phyloP scores from a whole-genome alignment of 1,140 invertebrate species.

The Idris sp. region DNA sequence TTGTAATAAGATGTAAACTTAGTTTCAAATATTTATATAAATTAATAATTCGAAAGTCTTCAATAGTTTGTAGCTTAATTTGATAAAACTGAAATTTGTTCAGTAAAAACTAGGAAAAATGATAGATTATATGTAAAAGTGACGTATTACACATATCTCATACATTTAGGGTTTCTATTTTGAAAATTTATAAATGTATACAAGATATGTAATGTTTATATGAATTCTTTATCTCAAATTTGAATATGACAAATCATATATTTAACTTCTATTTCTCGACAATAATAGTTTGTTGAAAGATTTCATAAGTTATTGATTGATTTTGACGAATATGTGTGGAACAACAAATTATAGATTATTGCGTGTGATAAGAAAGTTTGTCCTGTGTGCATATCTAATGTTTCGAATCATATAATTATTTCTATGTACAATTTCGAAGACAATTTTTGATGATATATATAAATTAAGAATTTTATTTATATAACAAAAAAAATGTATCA shows the following conservation, averaged over 20 bases:
- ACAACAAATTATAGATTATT: too few relatives aligned
- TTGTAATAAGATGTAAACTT: too few relatives aligned
- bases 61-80: too few relatives aligned
- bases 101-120: slow-evolving; percentile 5
- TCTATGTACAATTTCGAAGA: slow-evolving; percentile 20
- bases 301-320: slow-evolving; percentile 40
- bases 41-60: too few relatives aligned
- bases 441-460: slow-evolving; percentile 29
- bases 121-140: too few relatives aligned
- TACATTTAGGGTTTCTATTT: too few relatives aligned
- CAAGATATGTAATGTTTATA: too few relatives aligned
- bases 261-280: slow-evolving; percentile 46
- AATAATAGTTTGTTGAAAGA: slow-evolving; percentile 37
- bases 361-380: slow-evolving; percentile 7
- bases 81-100: slow-evolving; percentile 6
- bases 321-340: too few relatives aligned
- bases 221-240: slow-evolving; percentile 20
- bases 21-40: too few relatives aligned
- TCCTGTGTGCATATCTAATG: slow-evolving; percentile 19
- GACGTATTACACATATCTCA: too few relatives aligned
- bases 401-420: slow-evolving; percentile 31
- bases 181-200: too few relatives aligned
- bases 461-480: slow-evolving; percentile 27
- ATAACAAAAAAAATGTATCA: slow-evolving; percentile 11
- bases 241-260: slow-evolving; percentile 6